Percentiles rank a stretch among this genome's conserved stretches.
These are phyloP conservation scores for Ormyrus labotus DNA, from an alignment of 2,888 invertebrate species.

Conservation along the genomic window DNA sequence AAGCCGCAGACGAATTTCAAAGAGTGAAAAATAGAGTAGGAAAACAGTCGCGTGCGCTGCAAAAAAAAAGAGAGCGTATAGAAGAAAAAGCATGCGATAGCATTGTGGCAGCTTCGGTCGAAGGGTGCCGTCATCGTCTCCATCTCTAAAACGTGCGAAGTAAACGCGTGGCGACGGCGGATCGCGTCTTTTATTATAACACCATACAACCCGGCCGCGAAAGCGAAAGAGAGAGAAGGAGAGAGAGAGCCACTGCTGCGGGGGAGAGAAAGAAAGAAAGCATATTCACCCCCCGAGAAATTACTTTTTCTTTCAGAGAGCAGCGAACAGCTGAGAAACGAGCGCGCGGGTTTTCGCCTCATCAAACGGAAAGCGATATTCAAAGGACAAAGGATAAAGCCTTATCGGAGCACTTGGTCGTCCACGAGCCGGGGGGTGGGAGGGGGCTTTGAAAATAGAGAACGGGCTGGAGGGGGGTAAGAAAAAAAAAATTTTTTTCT, in stretches of 20 bases:
- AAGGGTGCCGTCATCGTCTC: too few species aligned
- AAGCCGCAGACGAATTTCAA: too few species aligned
- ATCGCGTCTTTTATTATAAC: constrained; percentile 26
- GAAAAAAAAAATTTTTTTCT: constrained; percentile 17
- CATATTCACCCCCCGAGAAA: constrained; percentile 15
- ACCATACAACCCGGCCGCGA: not conserved
- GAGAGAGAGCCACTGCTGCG: too few species aligned
- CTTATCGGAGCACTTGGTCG: constrained; percentile 50
- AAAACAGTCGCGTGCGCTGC: too few species aligned
- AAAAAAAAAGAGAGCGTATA: too few species aligned
- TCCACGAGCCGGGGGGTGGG: not conserved
- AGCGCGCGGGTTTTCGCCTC: constrained; percentile 48
- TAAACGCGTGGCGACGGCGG: too few species aligned
- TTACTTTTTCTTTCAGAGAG: constrained; percentile 42
- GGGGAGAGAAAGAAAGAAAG: not conserved
- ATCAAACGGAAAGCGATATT: constrained; percentile 56
- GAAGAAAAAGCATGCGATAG: not conserved
- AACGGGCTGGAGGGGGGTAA: not conserved
- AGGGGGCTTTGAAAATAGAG: constrained; percentile 15
- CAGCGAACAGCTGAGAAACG: constrained; percentile 21
- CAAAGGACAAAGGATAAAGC: constrained; percentile 56
- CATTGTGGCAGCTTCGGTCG: constrained; percentile 7
- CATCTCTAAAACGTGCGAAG: not conserved
- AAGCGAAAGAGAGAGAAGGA: too few species aligned
- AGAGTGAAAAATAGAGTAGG: too few species aligned